Conservation (phyloP, 1,140 invertebrate genomes). For the Ruditapes philippinarum region DNA sequence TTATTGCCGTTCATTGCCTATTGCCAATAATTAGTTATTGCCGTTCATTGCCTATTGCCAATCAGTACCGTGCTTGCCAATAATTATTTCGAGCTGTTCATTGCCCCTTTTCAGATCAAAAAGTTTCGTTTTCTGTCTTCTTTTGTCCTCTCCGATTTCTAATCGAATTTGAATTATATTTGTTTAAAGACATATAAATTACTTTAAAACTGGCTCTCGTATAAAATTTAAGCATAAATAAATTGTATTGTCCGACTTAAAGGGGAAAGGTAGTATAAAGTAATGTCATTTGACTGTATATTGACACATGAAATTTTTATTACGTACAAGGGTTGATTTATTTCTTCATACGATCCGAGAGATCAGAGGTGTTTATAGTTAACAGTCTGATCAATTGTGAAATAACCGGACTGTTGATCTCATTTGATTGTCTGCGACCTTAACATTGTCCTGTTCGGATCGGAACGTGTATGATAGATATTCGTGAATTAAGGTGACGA, state of each 20-base stretch:
- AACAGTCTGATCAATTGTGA: slow-evolving; percentile 40
- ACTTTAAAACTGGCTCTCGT: not conserved
- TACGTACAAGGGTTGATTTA: slow-evolving; percentile 46
- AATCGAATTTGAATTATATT: no score
- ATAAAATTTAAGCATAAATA: slow-evolving; percentile 4
- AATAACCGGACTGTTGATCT: slow-evolving; percentile 48
- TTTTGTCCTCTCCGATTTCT: no score
- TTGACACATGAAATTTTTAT: slow-evolving; percentile 58
- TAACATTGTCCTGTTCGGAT: not conserved
- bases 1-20: no score
- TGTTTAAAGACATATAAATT: not conserved
- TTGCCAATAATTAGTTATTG: no score
- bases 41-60: no score
- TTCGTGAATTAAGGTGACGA: no score
- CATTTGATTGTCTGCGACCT: slow-evolving; percentile 28
- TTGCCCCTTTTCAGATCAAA: no score
- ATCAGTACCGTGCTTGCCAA: no score
- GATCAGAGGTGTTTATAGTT: slow-evolving; percentile 47
- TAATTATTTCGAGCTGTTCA: no score
- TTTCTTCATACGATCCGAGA: not conserved
- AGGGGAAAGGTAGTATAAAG: slow-evolving; percentile 22
- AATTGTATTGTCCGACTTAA: slow-evolving; percentile 20
- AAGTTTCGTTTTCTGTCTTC: no score
- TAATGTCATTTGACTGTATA: slow-evolving; percentile 2
- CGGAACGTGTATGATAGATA: no score